Evolutionary conservation across 2,888 invertebrate species (phyloP), one percentile per base, ranked within the genome.

Genomic region (Pristionchus fissidentatus): DNA sequence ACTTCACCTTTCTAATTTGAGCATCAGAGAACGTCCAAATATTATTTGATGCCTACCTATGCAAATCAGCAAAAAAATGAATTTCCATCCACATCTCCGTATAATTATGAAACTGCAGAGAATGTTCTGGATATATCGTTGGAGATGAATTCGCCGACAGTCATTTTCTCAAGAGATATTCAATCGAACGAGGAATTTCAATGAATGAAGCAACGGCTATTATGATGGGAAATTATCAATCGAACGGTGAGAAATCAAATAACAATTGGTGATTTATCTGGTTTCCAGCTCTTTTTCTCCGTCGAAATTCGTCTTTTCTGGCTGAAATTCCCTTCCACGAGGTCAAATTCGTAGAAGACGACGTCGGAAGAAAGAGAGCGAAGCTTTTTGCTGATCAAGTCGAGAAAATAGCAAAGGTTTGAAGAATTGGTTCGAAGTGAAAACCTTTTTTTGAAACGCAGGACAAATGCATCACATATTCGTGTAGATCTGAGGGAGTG

Each of bases 261-360:
- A n/a, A n/a, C n/a, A 75, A 7, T 35, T 15, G 5, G 22, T 46
- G 3, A 13, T 2, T 7, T 22, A 3, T 57, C 38, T 32, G 3
- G 4, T 62, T 84, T 86, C n/a, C 84, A 87, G 87, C 86, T 19
- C 73, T 87, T 26, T 87, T 86, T 46, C 84, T 87, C 38, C 83
- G 84, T 62, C 85, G 88, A 32, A 80, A 86, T 55, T 84, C 86
- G 15, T 84, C 85, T 26, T 88, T 88, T 38, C 84, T 87, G 26
- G 49, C 83, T 19, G 85, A 88, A 81, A 79, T 88, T 32, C 88
- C 88, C 3, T 88, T 88, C 84, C 87, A 87, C 70, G 86, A 86
- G n/a, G 81, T 83, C 35, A 84, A 80, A 38, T 88, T 88, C 78
- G 85, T 86, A n/a, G 88, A 88, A 73, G 83, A 85, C 66, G 85